Evolutionary conservation across 1,140 invertebrate species (phyloP), one percentile per base, ranked within the genome.

Genomic region (Geopemphigus sp.): DNA sequence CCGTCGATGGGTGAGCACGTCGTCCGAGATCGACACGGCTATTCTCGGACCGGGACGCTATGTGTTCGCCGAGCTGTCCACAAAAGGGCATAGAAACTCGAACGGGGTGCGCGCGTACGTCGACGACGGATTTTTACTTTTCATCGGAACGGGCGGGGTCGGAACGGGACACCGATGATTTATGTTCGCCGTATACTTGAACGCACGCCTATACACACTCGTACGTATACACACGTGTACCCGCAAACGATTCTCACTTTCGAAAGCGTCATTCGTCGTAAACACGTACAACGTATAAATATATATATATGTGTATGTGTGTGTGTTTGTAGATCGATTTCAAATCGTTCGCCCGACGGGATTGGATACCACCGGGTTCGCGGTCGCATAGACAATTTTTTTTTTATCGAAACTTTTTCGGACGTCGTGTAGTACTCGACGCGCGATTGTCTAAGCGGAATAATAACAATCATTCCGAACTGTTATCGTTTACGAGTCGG

Each of bases 101-200:
- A 66, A 66, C 63, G 32, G 12, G 11, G 63, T 32, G n/a, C n/a
- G n/a, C n/a, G n/a, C n/a, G n/a, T n/a, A 66, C 32, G n/a, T 45
- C 63, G 32, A 66, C 63, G 45, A 66, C 45, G 45, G 63, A 45
- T 66, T 66, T n/a, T 66, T 66, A 66, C 63, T 66, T 66, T 45
- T 45, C 63, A 45, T 66, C 32, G 19, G 15, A 66, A 66, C 14
- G 29, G 63, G 63, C 32, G 63, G 63, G 29, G 32, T 45, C n/a
- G 61, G 63, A 45, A 66, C 45, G 22, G 8, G 63, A 45, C 63
- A 66, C 32, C 63, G 63, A 66, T 66, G 63, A 66, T 66, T 66
- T 66, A 66, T 66, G 63, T 66, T 45, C 22, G 32, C 11, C 32
- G 32, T 45, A 66, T 66, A 66, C 45, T n/a, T 32, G 45, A 66